Evolutionary conservation across 2,113 vertebrate species (phyloP).

Genomic region (Dipodomys ordii): DNA sequence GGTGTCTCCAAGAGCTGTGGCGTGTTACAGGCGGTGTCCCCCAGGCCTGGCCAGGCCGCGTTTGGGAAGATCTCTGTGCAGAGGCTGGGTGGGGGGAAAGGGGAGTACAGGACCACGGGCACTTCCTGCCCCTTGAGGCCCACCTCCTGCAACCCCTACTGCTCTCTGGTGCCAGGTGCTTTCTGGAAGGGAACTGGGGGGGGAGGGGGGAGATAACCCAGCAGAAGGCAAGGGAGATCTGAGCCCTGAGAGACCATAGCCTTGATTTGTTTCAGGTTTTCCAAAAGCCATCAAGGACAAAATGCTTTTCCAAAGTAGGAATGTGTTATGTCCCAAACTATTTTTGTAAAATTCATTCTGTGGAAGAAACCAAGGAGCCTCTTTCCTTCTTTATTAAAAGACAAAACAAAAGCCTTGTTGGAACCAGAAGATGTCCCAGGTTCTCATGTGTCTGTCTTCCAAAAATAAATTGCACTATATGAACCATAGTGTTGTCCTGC

Average conservation of each 20-base stretch:
- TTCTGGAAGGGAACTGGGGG: background rate
- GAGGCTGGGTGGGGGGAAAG: background rate
- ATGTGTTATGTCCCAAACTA: background rate
- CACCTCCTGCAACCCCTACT: background rate
- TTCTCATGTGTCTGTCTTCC: conserved; percentile 44
- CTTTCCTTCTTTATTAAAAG: conserved; percentile 32
- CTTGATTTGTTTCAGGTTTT: background rate
- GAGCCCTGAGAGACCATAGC: background rate
- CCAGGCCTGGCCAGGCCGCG: background rate
- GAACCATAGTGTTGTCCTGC: background rate
- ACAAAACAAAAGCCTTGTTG: conserved; percentile 8
- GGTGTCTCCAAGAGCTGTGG: conserved; percentile 52
- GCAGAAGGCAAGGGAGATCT: background rate
- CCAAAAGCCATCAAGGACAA: background rate
- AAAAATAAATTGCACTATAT: conserved; percentile 28
- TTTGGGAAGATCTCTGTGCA: conserved; percentile 71
- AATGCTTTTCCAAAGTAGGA: conserved; percentile 33
- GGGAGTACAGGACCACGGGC: background rate
- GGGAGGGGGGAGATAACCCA: background rate
- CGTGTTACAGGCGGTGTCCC: conserved; percentile 43
- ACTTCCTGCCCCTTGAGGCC: too few relatives aligned
- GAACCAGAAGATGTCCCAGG: conserved; percentile 18
- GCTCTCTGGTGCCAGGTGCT: background rate
- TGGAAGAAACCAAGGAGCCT: background rate
- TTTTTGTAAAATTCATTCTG: conserved; percentile 26